Evolutionary conservation across 2,797 vertebrate genomes (phyloP).

Genomic region (Urophycis tenuis): DNA sequence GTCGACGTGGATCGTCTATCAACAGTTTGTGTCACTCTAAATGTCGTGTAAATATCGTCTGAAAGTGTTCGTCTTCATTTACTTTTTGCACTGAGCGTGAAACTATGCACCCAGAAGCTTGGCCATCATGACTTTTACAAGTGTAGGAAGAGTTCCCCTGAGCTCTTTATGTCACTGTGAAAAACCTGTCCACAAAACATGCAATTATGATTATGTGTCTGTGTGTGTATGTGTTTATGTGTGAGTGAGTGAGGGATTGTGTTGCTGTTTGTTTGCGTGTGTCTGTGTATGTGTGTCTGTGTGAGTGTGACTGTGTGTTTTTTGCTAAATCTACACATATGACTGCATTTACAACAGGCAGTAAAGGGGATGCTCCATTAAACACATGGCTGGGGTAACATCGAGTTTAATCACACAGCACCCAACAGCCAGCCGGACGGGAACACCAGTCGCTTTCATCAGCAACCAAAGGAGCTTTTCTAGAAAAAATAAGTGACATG

Average conservation of each 20-base stretch:
- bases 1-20: no score
- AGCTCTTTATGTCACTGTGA: slow-evolving; percentile 31
- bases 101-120: background rate
- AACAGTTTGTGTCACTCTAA: background rate
- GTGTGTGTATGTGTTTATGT: slow-evolving; percentile 14
- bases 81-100: background rate
- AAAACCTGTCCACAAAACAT: slow-evolving; percentile 30
- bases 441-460: background rate
- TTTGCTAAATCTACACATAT: background rate
- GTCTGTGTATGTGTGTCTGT: slow-evolving; percentile 2
- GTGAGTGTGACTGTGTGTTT: background rate
- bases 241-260: slow-evolving; percentile 6
- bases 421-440: background rate
- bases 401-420: no score
- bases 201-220: slow-evolving; percentile 12
- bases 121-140: slow-evolving; percentile 1
- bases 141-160: slow-evolving; percentile 6
- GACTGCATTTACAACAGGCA: no score
- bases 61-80: background rate
- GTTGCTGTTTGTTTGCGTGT: slow-evolving; percentile 1
- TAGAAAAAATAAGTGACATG: background rate
- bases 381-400: no score
- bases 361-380: no score
- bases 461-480: background rate
- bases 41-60: background rate